phyloP scores from a whole-genome alignment of 2,797 vertebrate species.

The Triplophysa bombifrons region DNA sequence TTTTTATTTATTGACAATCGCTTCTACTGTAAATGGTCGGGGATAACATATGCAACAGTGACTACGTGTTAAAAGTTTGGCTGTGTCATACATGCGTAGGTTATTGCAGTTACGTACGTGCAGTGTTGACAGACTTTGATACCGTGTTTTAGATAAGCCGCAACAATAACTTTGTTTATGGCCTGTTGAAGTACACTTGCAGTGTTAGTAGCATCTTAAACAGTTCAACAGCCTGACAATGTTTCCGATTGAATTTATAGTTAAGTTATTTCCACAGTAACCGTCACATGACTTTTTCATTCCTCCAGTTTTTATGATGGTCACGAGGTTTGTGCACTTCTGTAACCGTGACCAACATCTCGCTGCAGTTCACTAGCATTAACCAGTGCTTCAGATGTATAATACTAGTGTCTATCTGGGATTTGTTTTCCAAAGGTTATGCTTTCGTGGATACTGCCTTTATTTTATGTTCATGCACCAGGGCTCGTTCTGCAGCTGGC shows the following conservation, averaged over 20 bases:
- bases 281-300: constrained; percentile 29
- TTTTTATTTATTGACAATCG: neutral
- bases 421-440: neutral
- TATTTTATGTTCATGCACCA: constrained; percentile 8
- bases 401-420: neutral
- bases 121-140: neutral
- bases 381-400: neutral
- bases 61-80: constrained; percentile 8
- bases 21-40: neutral
- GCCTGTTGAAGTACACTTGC: too few species aligned
- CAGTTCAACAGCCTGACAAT: too few species aligned
- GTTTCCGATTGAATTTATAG: too few species aligned
- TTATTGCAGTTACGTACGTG: neutral
- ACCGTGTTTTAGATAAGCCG: neutral
- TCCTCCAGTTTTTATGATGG: constrained; percentile 15
- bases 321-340: constrained; percentile 34
- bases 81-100: constrained; percentile 4
- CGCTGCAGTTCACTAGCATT: neutral
- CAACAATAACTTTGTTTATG: too few species aligned
- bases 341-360: neutral
- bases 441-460: neutral
- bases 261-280: constrained; percentile 15
- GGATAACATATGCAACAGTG: neutral
- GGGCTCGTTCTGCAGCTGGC: neutral
- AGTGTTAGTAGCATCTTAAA: too few species aligned